Conservation (phyloP, 2,113 vertebrate genomes). For the Phrynocephalus versicolor region DNA sequence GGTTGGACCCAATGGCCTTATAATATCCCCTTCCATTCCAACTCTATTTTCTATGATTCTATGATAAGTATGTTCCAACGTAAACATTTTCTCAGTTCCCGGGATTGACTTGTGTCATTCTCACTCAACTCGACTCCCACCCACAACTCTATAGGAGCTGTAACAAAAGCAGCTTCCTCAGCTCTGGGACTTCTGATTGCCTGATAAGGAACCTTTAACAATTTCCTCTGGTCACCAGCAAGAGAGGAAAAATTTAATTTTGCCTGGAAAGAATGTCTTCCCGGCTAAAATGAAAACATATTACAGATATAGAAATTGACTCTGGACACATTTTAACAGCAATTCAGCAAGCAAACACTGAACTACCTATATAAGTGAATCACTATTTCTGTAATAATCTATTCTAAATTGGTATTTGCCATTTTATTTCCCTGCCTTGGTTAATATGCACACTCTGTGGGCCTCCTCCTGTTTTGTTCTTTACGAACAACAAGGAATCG, state of each 20-base stretch:
- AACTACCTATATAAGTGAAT: slow-evolving; percentile 18
- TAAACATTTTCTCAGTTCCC: slow-evolving; percentile 33
- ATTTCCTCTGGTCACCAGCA: slow-evolving; percentile 15
- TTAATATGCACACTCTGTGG: slow-evolving; percentile 1
- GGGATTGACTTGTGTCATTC: not conserved
- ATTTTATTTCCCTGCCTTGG: slow-evolving; percentile 29
- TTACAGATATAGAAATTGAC: slow-evolving; percentile 43
- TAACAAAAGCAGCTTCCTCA: slow-evolving; percentile 27
- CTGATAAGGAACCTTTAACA: slow-evolving; percentile 31
- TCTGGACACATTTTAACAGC: slow-evolving; percentile 42
- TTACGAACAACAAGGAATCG: slow-evolving; percentile 15
- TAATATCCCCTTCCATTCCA: no score
- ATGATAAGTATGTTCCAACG: slow-evolving; percentile 25
- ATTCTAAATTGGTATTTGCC: slow-evolving; percentile 22
- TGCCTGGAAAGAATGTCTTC: slow-evolving; percentile 18
- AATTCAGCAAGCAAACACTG: slow-evolving; percentile 23
- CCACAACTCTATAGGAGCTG: not conserved
- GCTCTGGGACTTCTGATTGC: not conserved
- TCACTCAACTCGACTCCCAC: not conserved
- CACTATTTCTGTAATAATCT: slow-evolving; percentile 22
- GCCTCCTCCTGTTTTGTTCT: not conserved
- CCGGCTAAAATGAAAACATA: slow-evolving; percentile 36
- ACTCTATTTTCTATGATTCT: no score
- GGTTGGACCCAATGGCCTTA: no score
- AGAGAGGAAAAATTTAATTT: slow-evolving; percentile 37